These are phyloP conservation scores for Ophion costatus DNA, from an alignment of 2,888 invertebrate genomes.

Conservation along the genomic window DNA sequence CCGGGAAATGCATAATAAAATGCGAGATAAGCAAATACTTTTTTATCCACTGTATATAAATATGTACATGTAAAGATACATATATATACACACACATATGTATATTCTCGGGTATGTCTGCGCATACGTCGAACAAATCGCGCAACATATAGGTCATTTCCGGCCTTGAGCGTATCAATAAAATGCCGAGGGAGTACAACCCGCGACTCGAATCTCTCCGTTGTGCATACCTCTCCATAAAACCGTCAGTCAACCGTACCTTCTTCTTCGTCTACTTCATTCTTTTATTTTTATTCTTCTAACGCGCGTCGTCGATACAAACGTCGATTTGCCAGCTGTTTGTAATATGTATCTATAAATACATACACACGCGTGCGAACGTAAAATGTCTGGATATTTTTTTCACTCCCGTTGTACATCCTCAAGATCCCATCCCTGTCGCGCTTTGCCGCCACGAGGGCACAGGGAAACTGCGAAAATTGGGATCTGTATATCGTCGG, in stretches of 20 bases:
- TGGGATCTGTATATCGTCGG: too few species aligned
- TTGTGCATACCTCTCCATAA: not conserved
- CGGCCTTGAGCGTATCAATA: not conserved
- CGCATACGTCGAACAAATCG: not conserved
- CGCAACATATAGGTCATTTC: not conserved
- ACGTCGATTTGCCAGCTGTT: not conserved
- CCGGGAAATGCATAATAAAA: not conserved
- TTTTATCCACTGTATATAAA: not conserved
- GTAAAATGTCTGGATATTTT: not conserved
- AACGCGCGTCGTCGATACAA: too few species aligned
- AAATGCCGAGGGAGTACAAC: not conserved
- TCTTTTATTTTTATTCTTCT: not conserved
- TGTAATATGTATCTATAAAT: not conserved
- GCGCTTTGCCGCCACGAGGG: too few species aligned
- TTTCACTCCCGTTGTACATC: too few species aligned
- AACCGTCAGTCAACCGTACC: not conserved
- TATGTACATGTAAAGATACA: not conserved
- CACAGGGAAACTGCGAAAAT: too few species aligned
- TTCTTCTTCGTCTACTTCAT: not conserved
- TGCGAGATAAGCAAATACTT: not conserved
- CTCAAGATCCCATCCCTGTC: too few species aligned
- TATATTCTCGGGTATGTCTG: not conserved
- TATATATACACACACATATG: too few species aligned
- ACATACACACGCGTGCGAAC: conserved; percentile 27
- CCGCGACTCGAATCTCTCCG: not conserved